Evolutionary conservation across 1,140 invertebrate genomes (phyloP), one percentile per base, ranked within the genome.

Genomic region (Theocolax elegans): DNA sequence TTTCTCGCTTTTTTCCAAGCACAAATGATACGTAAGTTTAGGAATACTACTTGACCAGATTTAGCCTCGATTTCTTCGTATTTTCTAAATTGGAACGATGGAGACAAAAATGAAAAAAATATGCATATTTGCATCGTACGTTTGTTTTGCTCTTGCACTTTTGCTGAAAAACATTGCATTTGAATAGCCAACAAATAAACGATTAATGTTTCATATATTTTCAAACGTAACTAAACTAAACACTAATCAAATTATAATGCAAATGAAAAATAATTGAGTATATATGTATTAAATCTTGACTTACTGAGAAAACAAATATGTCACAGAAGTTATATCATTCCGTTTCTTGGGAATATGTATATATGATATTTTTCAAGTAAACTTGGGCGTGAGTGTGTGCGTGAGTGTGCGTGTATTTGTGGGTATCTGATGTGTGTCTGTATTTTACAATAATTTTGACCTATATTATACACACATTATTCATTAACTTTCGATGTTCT

Each of bases 381-480:
- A n/a, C n/a, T n/a, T n/a, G n/a, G n/a, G n/a, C n/a, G n/a, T n/a
- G n/a, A n/a, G n/a, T n/a, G n/a, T n/a, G n/a, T n/a, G n/a, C n/a
- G n/a, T n/a, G n/a, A n/a, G n/a, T n/a, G n/a, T 31, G 4, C 10
- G 31, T 35, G 31, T 35, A 35, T 6, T 35, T 35, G 4, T 35
- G 31, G 4, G 31, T 35, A 31, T 44, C 13, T 44, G 0, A 38
- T 25, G 25, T 62, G 38, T 46, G 1, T 56, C 4, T 44, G 3
- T 23, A 51, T 38, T 53, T 25, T 17, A 27, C 19, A 40, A 8
- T 2, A 35, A 49, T 63, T 63, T 63, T 35, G 17, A 35, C 23
- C 27, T 31, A 60, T 68, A 60, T 68, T 68, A 68, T 68, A 68
- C 66, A 68, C 56, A 68, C 66, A 68, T 60, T 68, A 60, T 68